Evolutionary conservation across 2,797 vertebrate genomes (phyloP).

Genomic region (Nasua narica): DNA sequence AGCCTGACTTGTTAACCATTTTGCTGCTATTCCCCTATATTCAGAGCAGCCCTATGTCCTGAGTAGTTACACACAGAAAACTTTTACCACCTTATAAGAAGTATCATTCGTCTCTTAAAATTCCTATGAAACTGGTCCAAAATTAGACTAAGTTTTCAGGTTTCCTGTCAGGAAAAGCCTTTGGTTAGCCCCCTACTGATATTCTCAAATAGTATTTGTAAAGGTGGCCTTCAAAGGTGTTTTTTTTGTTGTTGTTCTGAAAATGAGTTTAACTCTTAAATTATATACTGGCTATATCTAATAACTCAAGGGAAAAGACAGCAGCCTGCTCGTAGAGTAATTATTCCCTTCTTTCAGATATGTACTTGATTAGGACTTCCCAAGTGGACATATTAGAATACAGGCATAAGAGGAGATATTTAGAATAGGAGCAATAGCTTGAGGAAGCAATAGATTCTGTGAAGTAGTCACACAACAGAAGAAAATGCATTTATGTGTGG

Average conservation of each 20-base stretch:
- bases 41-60: not conserved
- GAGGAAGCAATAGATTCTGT: not conserved
- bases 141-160: conserved; percentile 65
- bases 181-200: conserved; percentile 49
- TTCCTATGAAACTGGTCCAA: conserved; percentile 67
- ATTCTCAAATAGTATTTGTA: conserved; percentile 62
- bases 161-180: conserved; percentile 77
- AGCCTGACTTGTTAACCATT: not conserved
- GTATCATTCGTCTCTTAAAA: conserved; percentile 52
- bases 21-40: not conserved
- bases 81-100: conserved; percentile 13
- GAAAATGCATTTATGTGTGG: not conserved
- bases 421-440: not conserved
- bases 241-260: conserved; percentile 37
- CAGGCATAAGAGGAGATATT: not conserved
- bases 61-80: not conserved
- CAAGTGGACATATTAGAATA: not conserved
- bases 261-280: conserved; percentile 10
- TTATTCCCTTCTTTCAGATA: not conserved
- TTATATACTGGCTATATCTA: conserved; percentile 23
- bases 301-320: not conserved
- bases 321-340: not conserved
- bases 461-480: not conserved
- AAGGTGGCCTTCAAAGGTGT: conserved; percentile 58
- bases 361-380: not conserved